Evolutionary conservation across 2,888 invertebrate species (phyloP).

Genomic region (Stramonita haemastoma): DNA sequence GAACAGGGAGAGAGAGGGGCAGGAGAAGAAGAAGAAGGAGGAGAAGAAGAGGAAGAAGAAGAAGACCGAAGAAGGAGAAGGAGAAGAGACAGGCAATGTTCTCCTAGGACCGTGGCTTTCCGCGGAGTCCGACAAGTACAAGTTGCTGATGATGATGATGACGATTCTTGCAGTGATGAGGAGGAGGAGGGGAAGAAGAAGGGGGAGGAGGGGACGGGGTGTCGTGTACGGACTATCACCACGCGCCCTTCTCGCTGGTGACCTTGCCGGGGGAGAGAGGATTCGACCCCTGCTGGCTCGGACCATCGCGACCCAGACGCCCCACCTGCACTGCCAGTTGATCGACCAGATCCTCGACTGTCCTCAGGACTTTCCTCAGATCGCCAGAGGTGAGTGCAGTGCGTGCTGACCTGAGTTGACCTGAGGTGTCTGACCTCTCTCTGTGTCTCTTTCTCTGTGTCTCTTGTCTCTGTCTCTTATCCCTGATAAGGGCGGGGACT

Average conservation of each 20-base stretch:
- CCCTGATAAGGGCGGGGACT: too few relatives aligned
- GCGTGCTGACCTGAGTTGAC: not conserved
- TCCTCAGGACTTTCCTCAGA: slow-evolving; percentile 45
- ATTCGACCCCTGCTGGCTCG: slow-evolving; percentile 47
- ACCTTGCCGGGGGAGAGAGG: slow-evolving; percentile 24
- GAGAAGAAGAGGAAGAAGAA: not conserved
- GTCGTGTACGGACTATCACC: slow-evolving; percentile 32
- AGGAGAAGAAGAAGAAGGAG: too few relatives aligned
- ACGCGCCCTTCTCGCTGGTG: slow-evolving; percentile 26
- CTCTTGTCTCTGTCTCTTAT: not conserved
- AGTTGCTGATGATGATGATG: not conserved
- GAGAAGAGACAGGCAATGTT: not conserved
- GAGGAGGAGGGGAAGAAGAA: not conserved
- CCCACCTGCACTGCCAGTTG: slow-evolving; percentile 60
- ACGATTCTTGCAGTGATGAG: not conserved
- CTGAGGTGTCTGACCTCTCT: not conserved
- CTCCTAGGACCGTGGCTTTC: not conserved
- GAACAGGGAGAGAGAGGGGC: too few relatives aligned
- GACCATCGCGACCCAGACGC: slow-evolving; percentile 67
- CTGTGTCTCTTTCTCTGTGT: slow-evolving; percentile 16
- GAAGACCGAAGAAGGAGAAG: not conserved
- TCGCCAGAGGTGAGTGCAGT: slow-evolving; percentile 50
- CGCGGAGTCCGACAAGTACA: not conserved
- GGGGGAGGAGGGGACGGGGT: not conserved
- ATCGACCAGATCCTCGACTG: slow-evolving; percentile 54